Base-by-base conservation (phyloP, 2,888 invertebrate genomes). In the Trissolcus japonicus region DNA sequence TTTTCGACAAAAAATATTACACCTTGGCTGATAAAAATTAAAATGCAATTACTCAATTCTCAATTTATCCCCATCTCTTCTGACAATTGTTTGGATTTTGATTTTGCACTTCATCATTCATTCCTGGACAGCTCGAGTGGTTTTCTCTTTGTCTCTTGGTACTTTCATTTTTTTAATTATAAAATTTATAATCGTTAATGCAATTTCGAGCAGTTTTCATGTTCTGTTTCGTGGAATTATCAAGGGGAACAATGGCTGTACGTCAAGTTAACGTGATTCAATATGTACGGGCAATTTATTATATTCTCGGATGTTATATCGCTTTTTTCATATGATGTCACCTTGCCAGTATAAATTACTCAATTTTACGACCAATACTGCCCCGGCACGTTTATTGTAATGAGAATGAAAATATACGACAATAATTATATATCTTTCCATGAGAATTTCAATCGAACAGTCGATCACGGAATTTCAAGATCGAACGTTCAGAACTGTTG, bases 311-410 rank as follows among this genome's bases (percentile, higher is more conserved):
- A 69, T 71, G 76, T 56, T 76, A 66, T 76, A 71, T 66, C 62
- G 71, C 61, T 35, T 61, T 76, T 76, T 76, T 61, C 71, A 57
- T 65, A 69, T 60, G 69, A 71, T 71, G 71, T 76, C 76, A 66
- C 69, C 57, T 71, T 66, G 76, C 76, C 66, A 46, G 35, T 76
- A 76, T 76, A 76, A 76, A 76, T 76, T 71, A 76, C 57, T 67
- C 57, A 66, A 76, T 71, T 76, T 76, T 76, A 76, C 67, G 76
- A 76, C 61, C 76, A 72, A 67, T 59, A 62, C 57, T 51, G 57
- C 29, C 40, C 54, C 67, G 62, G 57, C 67, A 17, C 62, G 76
- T 72, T 72, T 67, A 63, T 62, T 65, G 76, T 76, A 72, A 76
- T 67, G 71, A 76, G 67, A 62, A 60, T 76, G 59, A 76, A 72